Evolutionary conservation across 1,140 invertebrate genomes (phyloP).

Genomic region (Bombus waltoni): DNA sequence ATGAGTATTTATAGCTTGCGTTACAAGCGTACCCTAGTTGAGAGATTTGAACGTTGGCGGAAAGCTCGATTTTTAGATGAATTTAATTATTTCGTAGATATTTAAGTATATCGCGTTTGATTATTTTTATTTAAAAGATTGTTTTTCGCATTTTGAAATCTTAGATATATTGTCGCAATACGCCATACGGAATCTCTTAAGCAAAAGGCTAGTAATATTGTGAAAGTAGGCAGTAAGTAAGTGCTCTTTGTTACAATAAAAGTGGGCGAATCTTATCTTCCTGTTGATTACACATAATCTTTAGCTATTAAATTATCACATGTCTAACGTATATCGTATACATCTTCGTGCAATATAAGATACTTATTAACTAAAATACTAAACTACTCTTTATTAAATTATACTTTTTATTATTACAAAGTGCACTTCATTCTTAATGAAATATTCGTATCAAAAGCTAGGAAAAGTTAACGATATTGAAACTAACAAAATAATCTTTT

Average conservation of each 20-base stretch:
- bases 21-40: slow-evolving; percentile 1
- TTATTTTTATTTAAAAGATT: not conserved
- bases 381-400: not conserved
- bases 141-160: not conserved
- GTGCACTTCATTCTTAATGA: not conserved
- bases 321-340: not conserved
- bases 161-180: not conserved
- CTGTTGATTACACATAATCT: not conserved
- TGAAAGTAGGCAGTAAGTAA: not conserved
- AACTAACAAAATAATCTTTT: not conserved
- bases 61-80: not conserved
- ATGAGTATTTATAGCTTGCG: slow-evolving; percentile 46
- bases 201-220: not conserved
- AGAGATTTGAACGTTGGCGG: not conserved
- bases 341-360: not conserved
- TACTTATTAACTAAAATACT: no score
- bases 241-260: not conserved
- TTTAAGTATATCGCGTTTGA: not conserved
- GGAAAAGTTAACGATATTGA: not conserved
- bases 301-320: not conserved
- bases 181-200: not conserved
- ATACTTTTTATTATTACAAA: not conserved
- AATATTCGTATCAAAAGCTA: not conserved
- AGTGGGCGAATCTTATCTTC: not conserved
- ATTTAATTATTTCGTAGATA: no score